phyloP scores from a whole-genome alignment of 2,888 invertebrate species.

The Myathropa florea region DNA sequence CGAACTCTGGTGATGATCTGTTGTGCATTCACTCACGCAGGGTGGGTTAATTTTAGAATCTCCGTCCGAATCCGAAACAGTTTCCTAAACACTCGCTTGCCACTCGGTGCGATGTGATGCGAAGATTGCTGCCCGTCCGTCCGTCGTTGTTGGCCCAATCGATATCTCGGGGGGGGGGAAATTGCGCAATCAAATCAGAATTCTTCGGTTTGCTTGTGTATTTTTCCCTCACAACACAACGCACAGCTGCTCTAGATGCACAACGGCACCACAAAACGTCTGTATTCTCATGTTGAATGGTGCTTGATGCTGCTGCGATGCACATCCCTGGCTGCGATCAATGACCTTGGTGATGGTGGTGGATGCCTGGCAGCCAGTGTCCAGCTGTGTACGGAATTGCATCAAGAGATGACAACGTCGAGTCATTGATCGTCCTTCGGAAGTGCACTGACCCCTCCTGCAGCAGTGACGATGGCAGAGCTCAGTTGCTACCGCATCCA shows the following conservation, averaged over 20 bases:
- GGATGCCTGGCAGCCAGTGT: conserved; percentile 16
- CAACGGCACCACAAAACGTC: conserved; percentile 2
- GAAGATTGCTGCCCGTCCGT: neutral
- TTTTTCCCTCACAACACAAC: conserved; percentile 10
- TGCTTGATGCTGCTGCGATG: conserved; percentile 11
- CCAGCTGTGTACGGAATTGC: conserved; percentile 65
- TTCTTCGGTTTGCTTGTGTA: conserved; percentile 16
- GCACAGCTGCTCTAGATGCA: conserved; percentile 44
- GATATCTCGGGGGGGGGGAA: conserved; percentile 38
- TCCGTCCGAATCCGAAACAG: neutral
- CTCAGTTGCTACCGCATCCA: neutral
- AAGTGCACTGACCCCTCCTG: conserved; percentile 63
- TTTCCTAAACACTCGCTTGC: conserved; percentile 46
- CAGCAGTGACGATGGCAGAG: neutral
- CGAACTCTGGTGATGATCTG: conserved; percentile 7
- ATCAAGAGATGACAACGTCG: conserved; percentile 15
- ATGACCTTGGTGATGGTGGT: conserved; percentile 46
- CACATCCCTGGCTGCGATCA: conserved; percentile 56
- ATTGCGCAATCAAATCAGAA: conserved; percentile 68
- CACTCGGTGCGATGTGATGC: conserved; percentile 15
- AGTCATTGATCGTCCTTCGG: conserved; percentile 69
- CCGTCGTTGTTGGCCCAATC: conserved; percentile 24
- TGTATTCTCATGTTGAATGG: neutral
- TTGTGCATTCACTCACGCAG: conserved; percentile 42
- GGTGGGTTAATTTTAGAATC: conserved; percentile 54